Percentiles rank a stretch among this genome's conserved stretches.
These are phyloP conservation scores for Creontiades dilutus DNA, from an alignment of 2,888 invertebrate species.

Conservation along the genomic window DNA sequence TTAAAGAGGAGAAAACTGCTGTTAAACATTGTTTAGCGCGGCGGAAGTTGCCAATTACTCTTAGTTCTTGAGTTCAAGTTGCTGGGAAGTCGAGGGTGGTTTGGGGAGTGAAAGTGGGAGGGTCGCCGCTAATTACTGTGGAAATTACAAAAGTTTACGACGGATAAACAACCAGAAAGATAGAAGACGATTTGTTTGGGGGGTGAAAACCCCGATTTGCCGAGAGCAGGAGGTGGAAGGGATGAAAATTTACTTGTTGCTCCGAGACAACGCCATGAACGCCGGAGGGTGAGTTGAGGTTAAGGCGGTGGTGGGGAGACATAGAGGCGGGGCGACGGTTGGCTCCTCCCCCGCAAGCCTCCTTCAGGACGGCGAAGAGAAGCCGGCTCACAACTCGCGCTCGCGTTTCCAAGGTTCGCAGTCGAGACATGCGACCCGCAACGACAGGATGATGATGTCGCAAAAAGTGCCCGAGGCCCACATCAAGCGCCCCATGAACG, in stretches of 20 bases:
- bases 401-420: conserved; percentile 9
- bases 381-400: conserved; percentile 34
- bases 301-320: neutral
- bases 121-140: conserved; percentile 61
- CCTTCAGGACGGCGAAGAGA: neutral
- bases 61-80: conserved; percentile 24
- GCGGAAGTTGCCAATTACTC: conserved; percentile 32
- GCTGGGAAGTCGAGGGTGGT: conserved; percentile 41
- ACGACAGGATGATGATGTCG: conserved; percentile 68
- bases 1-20: conserved; percentile 22
- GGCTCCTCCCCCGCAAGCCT: conserved; percentile 9
- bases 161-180: conserved; percentile 62
- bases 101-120: conserved; percentile 5
- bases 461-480: conserved; percentile 79
- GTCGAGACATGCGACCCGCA: conserved; percentile 61
- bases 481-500: conserved; percentile 96
- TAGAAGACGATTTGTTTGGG: conserved; percentile 61
- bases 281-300: neutral
- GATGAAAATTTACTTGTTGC: conserved; percentile 64
- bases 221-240: conserved; percentile 21
- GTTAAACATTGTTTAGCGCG: conserved; percentile 14
- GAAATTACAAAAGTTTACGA: conserved; percentile 69
- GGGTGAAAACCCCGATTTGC: conserved; percentile 40
- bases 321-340: conserved; percentile 40
- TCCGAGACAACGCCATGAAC: conserved; percentile 59